Percentiles rank a stretch among this genome's conserved stretches.
Evolutionary conservation across 2,113 vertebrate genomes (phyloP).

Genomic region (Tupaia tana): DNA sequence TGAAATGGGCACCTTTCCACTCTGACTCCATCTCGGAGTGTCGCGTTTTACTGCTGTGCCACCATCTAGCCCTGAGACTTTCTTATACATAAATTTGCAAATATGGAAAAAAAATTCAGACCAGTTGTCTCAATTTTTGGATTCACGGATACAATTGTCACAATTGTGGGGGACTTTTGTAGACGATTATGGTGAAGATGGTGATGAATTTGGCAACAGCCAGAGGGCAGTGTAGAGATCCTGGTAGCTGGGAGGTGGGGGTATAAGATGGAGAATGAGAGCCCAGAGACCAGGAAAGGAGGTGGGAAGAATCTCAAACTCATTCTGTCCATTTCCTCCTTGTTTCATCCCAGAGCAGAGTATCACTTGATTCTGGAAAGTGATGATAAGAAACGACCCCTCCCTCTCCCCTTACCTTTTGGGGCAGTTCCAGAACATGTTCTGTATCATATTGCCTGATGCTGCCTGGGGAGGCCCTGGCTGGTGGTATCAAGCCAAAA

Average conservation of each 20-base stretch:
- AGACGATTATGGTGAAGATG: neutral
- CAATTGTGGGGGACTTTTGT: neutral
- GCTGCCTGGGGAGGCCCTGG: neutral
- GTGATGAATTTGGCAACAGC: neutral
- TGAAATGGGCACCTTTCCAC: too few relatives aligned
- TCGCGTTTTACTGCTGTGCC: too few relatives aligned
- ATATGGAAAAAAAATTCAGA: neutral
- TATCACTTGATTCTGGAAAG: neutral
- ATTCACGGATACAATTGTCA: neutral
- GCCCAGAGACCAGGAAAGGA: neutral
- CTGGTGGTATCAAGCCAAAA: neutral
- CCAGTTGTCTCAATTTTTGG: neutral
- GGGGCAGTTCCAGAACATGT: neutral
- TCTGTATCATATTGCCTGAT: neutral
- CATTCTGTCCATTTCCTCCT: neutral
- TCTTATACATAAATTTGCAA: neutral
- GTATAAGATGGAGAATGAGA: neutral
- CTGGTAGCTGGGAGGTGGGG: neutral
- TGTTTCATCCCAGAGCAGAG: neutral
- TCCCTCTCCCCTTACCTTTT: fast-evolving
- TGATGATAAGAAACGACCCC: neutral
- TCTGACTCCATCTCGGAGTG: too few relatives aligned
- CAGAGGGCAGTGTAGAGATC: neutral
- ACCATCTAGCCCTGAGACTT: neutral
- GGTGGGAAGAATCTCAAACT: neutral